These are phyloP conservation scores for Mus caroli DNA, from an alignment of 2,797 vertebrate species.

Conservation along the genomic window DNA sequence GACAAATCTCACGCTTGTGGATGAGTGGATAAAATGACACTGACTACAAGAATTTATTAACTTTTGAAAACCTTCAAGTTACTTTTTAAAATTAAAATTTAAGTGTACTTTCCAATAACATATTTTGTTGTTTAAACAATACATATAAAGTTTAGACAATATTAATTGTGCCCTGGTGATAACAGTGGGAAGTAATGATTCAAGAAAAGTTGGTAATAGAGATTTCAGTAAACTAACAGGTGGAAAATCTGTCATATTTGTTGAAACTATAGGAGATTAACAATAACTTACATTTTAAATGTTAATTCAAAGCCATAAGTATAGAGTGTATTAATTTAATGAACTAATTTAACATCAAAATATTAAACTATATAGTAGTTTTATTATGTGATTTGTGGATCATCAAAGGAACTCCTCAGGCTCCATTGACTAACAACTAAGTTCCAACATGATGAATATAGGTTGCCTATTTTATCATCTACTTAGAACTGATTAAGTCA, in stretches of 20 bases:
- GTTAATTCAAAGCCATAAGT: neutral
- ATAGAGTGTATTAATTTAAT: slow-evolving; percentile 39
- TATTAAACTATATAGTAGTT: neutral
- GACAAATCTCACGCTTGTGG: neutral
- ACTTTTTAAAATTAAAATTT: neutral
- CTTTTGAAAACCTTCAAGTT: neutral
- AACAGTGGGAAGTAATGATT: neutral
- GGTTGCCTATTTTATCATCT: slow-evolving; percentile 14
- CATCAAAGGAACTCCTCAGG: slow-evolving; percentile 33
- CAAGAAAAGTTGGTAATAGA: neutral
- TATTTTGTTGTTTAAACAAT: neutral
- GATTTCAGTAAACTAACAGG: neutral
- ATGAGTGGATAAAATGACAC: neutral
- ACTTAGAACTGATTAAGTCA: neutral
- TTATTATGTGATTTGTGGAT: slow-evolving; percentile 31
- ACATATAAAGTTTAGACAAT: neutral
- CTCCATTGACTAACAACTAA: neutral
- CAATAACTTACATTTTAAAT: slow-evolving; percentile 56
- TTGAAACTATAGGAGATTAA: slow-evolving; percentile 3
- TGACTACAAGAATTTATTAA: neutral
- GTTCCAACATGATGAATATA: neutral
- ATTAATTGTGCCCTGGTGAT: neutral
- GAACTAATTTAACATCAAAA: slow-evolving; percentile 42
- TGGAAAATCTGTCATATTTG: neutral
- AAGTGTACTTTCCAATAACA: neutral